A percentile compares a stretch with the other conserved stretches of the same genome.
Evolutionary conservation across 1,140 invertebrate species (phyloP).

Genomic region (Tenebrio molitor): DNA sequence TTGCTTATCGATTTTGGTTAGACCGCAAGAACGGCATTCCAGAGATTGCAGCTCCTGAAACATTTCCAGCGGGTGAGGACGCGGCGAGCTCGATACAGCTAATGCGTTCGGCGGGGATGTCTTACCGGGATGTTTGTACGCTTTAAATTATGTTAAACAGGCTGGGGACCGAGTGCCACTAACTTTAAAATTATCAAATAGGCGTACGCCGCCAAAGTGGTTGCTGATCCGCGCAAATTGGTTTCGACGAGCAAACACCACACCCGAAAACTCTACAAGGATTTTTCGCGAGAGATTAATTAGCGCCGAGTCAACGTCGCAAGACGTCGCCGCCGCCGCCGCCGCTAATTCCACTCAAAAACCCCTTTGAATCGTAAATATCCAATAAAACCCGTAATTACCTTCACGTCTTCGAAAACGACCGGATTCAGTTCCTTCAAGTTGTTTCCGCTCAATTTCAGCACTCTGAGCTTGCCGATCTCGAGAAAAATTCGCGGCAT

Average conservation of each 20-base stretch:
- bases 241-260: no score
- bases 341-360: neutral
- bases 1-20: conserved; percentile 79
- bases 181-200: no score
- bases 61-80: conserved; percentile 20
- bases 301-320: no score
- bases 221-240: no score
- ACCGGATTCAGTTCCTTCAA: conserved; percentile 79
- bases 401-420: conserved; percentile 82
- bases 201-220: no score
- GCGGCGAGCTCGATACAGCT: neutral
- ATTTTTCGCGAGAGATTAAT: no score
- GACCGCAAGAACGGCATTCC: conserved; percentile 77
- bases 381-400: conserved; percentile 59
- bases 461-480: conserved; percentile 75
- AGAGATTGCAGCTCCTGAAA: conserved; percentile 76
- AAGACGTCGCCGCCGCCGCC: no score
- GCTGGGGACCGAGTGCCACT: no score
- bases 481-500: conserved; percentile 78
- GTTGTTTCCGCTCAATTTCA: conserved; percentile 83
- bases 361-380: neutral
- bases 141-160: neutral
- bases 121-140: neutral
- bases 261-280: no score
- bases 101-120: neutral